A percentile compares a stretch with the other conserved stretches of the same genome.
Conservation (phyloP, 2,888 invertebrate genomes). For the Drosophila formosana region DNA sequence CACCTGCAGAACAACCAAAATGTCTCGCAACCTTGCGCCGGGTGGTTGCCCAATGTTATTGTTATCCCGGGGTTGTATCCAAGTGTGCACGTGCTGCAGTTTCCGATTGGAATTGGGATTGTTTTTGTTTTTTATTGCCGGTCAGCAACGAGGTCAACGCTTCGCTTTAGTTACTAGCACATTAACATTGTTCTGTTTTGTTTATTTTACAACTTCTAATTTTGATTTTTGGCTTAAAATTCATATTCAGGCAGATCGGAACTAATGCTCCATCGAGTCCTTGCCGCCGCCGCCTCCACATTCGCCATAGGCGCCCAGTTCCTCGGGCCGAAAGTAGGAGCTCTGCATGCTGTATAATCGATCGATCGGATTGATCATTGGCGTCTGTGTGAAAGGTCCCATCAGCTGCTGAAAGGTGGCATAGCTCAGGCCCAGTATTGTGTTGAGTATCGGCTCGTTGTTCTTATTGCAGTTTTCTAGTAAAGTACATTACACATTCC, state of each 20-base stretch:
- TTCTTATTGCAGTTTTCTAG: slow-evolving; percentile 85
- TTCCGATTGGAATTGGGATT: slow-evolving; percentile 1
- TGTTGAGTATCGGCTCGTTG: slow-evolving; percentile 84
- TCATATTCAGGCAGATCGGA: slow-evolving; percentile 19
- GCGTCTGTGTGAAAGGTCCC: slow-evolving; percentile 85
- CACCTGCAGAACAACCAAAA: slow-evolving; percentile 82
- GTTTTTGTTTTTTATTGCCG: not conserved
- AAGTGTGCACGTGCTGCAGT: slow-evolving; percentile 53
- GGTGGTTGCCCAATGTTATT: slow-evolving; percentile 33
- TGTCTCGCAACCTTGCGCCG: slow-evolving; percentile 52
- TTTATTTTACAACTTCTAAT: slow-evolving; percentile 81
- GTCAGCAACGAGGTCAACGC: slow-evolving; percentile 7
- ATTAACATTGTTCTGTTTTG: slow-evolving; percentile 65
- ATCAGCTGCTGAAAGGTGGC: slow-evolving; percentile 85
- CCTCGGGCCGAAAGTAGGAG: slow-evolving; percentile 88
- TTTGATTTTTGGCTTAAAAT: slow-evolving; percentile 81
- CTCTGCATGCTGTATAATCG: slow-evolving; percentile 88
- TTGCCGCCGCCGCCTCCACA: slow-evolving; percentile 71
- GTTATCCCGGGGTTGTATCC: slow-evolving; percentile 25
- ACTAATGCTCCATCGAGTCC: slow-evolving; percentile 76
- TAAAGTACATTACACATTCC: not conserved
- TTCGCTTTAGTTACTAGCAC: slow-evolving; percentile 50
- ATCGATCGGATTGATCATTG: slow-evolving; percentile 88
- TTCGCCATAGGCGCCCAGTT: slow-evolving; percentile 82
- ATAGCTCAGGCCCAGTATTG: slow-evolving; percentile 84